Conservation (phyloP, 1,140 invertebrate species). For the Drosophila sturtevanti region DNA sequence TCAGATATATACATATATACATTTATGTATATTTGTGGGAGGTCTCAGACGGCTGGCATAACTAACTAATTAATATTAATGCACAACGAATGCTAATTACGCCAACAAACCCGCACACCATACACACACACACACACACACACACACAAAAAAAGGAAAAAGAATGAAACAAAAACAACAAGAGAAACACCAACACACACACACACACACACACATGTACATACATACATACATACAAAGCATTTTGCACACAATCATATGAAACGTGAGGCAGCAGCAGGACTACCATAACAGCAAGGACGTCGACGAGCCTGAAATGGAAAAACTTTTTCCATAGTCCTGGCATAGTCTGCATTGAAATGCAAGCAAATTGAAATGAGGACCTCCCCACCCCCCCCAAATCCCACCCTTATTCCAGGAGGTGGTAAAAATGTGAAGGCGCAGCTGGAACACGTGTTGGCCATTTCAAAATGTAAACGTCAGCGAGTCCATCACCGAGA, state of each 20-base stretch:
- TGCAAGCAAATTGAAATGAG: constrained; percentile 78
- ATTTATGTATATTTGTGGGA: background rate
- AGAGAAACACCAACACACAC: background rate
- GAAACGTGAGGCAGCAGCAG: constrained; percentile 53
- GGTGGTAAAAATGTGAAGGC: background rate
- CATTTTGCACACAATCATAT: constrained; percentile 73
- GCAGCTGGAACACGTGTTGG: constrained; percentile 66
- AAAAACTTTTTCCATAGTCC: constrained; percentile 57
- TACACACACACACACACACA: constrained; percentile 19
- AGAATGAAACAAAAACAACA: constrained; percentile 10
- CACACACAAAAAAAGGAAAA: constrained; percentile 4
- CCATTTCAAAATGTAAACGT: constrained; percentile 80
- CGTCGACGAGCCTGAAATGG: constrained; percentile 58
- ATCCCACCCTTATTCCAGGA: background rate
- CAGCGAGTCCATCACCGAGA: constrained; percentile 65
- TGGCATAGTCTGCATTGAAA: constrained; percentile 66
- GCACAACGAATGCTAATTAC: constrained; percentile 74
- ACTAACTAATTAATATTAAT: constrained; percentile 81
- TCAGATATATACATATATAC: background rate
- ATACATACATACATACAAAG: constrained; percentile 39
- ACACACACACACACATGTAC: background rate
- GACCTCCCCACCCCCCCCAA: background rate
- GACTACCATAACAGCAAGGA: constrained; percentile 12
- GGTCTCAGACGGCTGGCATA: constrained; percentile 32
- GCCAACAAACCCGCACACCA: constrained; percentile 28